Base-by-base conservation (phyloP, 1,140 invertebrate genomes). In the Rhopalosiphum padi region DNA sequence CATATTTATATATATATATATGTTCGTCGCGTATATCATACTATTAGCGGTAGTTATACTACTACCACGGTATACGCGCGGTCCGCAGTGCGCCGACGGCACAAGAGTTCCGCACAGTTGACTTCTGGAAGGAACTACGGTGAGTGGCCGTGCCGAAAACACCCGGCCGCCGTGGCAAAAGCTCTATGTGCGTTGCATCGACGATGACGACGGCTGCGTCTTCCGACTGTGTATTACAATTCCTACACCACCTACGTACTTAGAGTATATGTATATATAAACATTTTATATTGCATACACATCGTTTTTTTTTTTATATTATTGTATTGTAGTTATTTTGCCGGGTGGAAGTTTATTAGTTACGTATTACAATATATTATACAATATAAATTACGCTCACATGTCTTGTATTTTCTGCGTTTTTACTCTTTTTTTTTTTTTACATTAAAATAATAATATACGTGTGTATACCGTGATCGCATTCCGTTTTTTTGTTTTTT, bases 61-160 rank as follows among this genome's bases (percentile, higher is more conserved):
- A 23, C n/a, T 55, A 89, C 48, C 51, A 18, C 25, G 53, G 53
- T 55, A 51, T 41, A 48, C 30, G 86, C 35, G 30, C 43, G 37
- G 37, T 37, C 48, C 48, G 48, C 21, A 68, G 87, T 37, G 48
- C 46, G 53, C 88, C 51, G 89, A n/a, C 23, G 89, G 53, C 89
- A 35, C 89, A 55, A 86, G 91, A 93, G 91, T 93, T 93, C 91
- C 91, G 91, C 91, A 85, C 91, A 93, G 91, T 93, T 93, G 91
- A 93, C 82, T 93, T 93, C 48, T 83, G 68, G 82, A 86, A 93
- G 91, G 91, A 93, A 93, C 91, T 93, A 93, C 91, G 91, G 91
- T 93, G 48, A 23, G 43, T 93, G 90, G 91, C 35, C 46, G 87
- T 88, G 43, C 37, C 48, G 77, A 86, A 92, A 93, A 93, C 91